Evolutionary conservation across 2,797 vertebrate genomes (phyloP).

Genomic region (Molossus molossus): DNA sequence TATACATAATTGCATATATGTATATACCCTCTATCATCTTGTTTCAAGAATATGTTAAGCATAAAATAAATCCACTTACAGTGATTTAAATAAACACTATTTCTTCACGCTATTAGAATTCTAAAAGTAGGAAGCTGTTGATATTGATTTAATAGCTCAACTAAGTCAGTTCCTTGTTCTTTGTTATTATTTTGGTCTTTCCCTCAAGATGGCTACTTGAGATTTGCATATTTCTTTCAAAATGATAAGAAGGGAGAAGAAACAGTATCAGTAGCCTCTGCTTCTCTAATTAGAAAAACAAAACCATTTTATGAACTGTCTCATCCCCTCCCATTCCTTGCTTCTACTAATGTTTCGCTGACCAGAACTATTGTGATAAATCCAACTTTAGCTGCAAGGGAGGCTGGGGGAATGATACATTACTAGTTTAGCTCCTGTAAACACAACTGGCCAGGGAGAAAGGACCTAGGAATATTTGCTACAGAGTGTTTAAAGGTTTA

Average conservation of each 20-base stretch:
- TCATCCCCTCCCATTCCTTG: neutral
- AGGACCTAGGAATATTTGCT: neutral
- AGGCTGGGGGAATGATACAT: neutral
- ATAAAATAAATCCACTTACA: constrained; percentile 26
- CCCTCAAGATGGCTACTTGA: neutral
- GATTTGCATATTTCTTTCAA: neutral
- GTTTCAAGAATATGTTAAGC: neutral
- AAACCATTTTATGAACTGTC: neutral
- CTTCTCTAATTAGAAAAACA: neutral
- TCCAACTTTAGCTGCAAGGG: constrained; percentile 8
- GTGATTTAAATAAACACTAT: neutral
- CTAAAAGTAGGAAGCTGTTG: neutral
- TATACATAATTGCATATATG: neutral
- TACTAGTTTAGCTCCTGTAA: neutral
- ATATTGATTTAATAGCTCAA: neutral
- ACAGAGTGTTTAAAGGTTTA: neutral
- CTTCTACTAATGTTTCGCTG: neutral
- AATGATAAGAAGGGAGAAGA: neutral
- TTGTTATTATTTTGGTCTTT: neutral
- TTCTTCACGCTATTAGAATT: neutral
- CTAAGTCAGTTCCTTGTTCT: neutral
- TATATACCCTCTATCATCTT: neutral
- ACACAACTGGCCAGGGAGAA: neutral
- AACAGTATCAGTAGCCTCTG: neutral
- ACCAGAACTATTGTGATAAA: neutral